Base-by-base conservation (phyloP, 2,888 invertebrate genomes). In the Tenthredo mesomela region DNA sequence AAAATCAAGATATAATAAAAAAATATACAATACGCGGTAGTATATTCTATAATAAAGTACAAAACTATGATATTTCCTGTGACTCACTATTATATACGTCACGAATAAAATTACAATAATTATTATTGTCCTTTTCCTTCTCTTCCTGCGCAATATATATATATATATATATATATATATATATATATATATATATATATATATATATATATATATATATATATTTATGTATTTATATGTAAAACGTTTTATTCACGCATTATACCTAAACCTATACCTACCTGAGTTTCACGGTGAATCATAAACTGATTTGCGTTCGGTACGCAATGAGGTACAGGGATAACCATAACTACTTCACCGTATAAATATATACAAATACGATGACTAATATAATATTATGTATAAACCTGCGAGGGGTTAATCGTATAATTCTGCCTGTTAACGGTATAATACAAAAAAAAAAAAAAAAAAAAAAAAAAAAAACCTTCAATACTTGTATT, bases 1-100 rank as follows among this genome's bases (percentile, higher is more conserved):
- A n/a, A 33, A 33, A 33, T 33, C 29, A 33, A 33, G 29, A 33
- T 33, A 33, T 33, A 33, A 33, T 33, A 33, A 33, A 4, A 3
- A 33, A 33, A 33, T 33, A 4, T 33, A 33, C 4, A 33, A 4
- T 33, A 33, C 4, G 4, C 33, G 33, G 33, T 33, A 33, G 33
- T 37, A 37, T 37, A 7, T n/a, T n/a, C n/a, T n/a, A n/a, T n/a
- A n/a, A 5, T 54, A n/a, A n/a, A 54, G 7, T 21, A 21, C n/a
- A 58, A 58, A 58, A 58, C 58, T n/a, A 58, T 58, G 58, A 58
- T 21, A 58, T 58, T 58, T 58, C 58, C 58, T n/a, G 58, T 58
- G 58, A 58, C n/a, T 58, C 58, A 58, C n/a, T 54, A 5, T 0
- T 4, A 7, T 58, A 12, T 3, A 61, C 10, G 21, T 21, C 25